phyloP scores from a whole-genome alignment of 2,797 vertebrate species.

The Arvicola amphibius region DNA sequence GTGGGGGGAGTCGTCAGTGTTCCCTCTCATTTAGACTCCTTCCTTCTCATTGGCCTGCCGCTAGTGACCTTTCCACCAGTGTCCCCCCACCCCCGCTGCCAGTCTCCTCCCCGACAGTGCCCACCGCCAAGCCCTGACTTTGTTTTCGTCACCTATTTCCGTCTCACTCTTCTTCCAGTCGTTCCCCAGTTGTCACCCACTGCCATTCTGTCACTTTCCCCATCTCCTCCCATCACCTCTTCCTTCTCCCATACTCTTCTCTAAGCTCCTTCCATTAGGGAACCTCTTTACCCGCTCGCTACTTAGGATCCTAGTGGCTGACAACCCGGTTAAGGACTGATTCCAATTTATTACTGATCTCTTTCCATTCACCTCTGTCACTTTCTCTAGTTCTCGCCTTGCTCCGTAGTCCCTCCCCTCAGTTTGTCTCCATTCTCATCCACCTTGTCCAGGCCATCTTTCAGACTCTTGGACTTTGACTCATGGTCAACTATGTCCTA shows the following conservation, averaged over 20 bases:
- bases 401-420: not conserved
- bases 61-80: not conserved
- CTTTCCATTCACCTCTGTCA: not conserved
- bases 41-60: not conserved
- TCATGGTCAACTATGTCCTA: accelerated
- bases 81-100: not conserved
- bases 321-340: too few relatives aligned
- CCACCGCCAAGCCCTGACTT: not conserved
- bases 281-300: not conserved
- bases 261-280: too few relatives aligned
- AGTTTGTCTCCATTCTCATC: not conserved
- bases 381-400: not conserved
- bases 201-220: not conserved
- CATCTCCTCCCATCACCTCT: not conserved
- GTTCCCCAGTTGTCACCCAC: not conserved
- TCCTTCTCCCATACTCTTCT: not conserved
- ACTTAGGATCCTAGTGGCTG: not conserved
- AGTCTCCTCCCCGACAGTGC: not conserved
- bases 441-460: not conserved
- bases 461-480: not conserved
- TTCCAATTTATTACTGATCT: not conserved
- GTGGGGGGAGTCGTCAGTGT: not conserved
- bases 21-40: not conserved
- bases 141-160: not conserved
- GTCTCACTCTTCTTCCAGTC: not conserved